Evolutionary conservation across 2,797 vertebrate species (phyloP).

Genomic region (Galagoides demidoff): DNA sequence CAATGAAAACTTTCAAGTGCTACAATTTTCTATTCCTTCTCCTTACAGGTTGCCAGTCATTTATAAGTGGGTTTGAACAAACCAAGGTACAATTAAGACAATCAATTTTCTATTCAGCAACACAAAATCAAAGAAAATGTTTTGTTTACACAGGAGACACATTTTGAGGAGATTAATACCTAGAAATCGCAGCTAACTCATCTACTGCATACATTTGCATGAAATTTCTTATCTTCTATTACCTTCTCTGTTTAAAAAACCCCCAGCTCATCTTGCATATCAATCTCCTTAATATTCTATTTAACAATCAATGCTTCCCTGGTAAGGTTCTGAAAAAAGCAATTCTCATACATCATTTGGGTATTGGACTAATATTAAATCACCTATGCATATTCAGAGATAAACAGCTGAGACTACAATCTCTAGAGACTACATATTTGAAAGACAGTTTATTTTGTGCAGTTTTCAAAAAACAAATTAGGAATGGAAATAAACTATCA

Average conservation of each 20-base stretch:
- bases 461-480: slow-evolving; percentile 17
- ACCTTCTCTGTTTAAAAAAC: slow-evolving; percentile 37
- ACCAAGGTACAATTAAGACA: slow-evolving; percentile 58
- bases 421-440: not conserved
- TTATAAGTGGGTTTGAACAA: slow-evolving; percentile 32
- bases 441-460: slow-evolving; percentile 29
- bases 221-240: slow-evolving; percentile 43
- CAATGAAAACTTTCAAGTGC: not conserved
- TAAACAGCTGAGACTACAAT: not conserved
- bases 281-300: slow-evolving; percentile 48
- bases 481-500: not conserved
- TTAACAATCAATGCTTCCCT: not conserved
- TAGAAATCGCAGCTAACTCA: slow-evolving; percentile 68
- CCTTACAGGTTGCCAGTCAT: slow-evolving; percentile 9
- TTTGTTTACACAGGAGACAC: slow-evolving; percentile 58
- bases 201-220: slow-evolving; percentile 61
- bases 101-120: slow-evolving; percentile 61
- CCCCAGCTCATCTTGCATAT: not conserved
- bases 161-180: slow-evolving; percentile 62
- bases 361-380: slow-evolving; percentile 51
- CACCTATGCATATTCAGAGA: not conserved
- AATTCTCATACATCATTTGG: not conserved
- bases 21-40: not conserved
- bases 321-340: not conserved
- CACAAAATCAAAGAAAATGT: slow-evolving; percentile 50